Evolutionary conservation across 1,140 invertebrate genomes (phyloP).

Genomic region (Macrocentrus cingulum): DNA sequence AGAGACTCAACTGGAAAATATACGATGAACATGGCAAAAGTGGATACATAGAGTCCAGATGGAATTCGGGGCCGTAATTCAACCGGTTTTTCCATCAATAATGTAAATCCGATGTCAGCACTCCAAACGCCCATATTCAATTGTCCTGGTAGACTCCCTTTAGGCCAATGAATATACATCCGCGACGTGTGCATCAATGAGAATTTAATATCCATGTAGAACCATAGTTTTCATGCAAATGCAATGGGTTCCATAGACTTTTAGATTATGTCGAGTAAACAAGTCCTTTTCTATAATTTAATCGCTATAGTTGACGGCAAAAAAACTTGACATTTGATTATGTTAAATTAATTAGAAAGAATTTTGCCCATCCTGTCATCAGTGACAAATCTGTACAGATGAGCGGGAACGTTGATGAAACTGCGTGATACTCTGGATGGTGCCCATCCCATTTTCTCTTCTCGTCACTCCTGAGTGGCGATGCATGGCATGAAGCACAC

Average conservation of each 20-base stretch:
- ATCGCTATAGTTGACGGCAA: neutral
- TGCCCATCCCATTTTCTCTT: neutral
- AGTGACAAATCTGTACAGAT: constrained; percentile 3
- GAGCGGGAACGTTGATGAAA: neutral
- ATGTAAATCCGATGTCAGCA: neutral
- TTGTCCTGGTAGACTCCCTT: neutral
- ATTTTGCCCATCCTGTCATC: neutral
- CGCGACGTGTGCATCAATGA: neutral
- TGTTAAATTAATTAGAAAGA: no score
- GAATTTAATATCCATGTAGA: constrained; percentile 7
- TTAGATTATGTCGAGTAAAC: neutral
- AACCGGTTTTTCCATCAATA: constrained; percentile 1
- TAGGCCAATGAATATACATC: neutral
- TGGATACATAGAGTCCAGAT: neutral
- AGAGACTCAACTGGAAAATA: neutral
- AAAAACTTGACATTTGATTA: neutral
- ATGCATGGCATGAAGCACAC: neutral
- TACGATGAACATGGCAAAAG: neutral
- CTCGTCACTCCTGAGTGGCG: neutral
- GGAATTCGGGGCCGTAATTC: neutral
- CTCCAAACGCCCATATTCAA: neutral
- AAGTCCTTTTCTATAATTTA: neutral
- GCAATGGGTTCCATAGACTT: neutral
- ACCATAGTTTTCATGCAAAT: neutral
- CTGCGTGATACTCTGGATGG: neutral